phyloP scores from a whole-genome alignment of 2,113 vertebrate genomes.

The Cariama cristata region DNA sequence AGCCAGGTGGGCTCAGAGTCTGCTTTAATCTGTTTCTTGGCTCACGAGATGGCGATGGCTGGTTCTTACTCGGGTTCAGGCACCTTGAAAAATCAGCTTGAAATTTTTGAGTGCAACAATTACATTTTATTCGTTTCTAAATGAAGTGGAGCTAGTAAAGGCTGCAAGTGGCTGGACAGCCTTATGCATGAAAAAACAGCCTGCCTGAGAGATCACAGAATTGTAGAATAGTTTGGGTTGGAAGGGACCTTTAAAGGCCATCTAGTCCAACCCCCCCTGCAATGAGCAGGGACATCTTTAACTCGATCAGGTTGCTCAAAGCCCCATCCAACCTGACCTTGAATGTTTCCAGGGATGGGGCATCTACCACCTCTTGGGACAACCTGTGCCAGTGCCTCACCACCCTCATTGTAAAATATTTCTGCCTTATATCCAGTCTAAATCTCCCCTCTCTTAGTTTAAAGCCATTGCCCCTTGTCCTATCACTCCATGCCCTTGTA shows the following conservation, averaged over 20 bases:
- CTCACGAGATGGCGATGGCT: background rate
- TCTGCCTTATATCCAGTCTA: background rate
- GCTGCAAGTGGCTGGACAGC: background rate
- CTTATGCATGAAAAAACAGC: background rate
- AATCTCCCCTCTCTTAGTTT: background rate
- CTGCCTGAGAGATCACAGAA: background rate
- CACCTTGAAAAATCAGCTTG: background rate
- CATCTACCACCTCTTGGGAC: background rate
- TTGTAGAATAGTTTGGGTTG: background rate
- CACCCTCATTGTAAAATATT: background rate
- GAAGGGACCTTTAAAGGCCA: background rate
- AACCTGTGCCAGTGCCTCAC: background rate
- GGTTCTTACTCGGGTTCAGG: background rate
- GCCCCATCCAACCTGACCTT: background rate
- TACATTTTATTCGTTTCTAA: fast-evolving
- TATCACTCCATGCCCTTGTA: background rate
- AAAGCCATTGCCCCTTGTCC: background rate
- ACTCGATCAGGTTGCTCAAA: background rate
- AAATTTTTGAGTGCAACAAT: background rate
- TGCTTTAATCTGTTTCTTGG: conserved; percentile 9
- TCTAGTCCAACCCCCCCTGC: background rate
- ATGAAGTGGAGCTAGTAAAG: background rate
- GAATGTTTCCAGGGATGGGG: background rate
- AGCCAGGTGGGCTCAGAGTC: conserved; percentile 13
- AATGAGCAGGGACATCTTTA: background rate